phyloP scores from a whole-genome alignment of 2,888 invertebrate species.

The Hesperia comma region DNA sequence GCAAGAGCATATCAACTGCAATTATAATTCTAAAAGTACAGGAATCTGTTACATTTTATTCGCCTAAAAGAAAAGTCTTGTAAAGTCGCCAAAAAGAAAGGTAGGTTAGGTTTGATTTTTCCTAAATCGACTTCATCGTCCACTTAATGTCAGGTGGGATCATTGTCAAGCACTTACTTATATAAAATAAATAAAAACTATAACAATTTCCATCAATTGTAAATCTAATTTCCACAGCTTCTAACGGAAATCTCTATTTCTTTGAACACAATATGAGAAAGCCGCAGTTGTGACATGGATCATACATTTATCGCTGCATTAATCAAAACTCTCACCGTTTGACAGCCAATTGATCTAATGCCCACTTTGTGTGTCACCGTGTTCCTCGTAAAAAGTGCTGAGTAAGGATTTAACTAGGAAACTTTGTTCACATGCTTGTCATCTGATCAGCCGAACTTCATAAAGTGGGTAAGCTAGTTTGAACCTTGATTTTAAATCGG shows the following conservation, averaged over 20 bases:
- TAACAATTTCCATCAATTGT: background rate
- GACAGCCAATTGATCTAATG: slow-evolving; percentile 8
- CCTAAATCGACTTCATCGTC: background rate
- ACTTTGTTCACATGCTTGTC: background rate
- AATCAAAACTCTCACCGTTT: slow-evolving; percentile 23
- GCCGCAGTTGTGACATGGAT: background rate
- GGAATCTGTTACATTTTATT: too few species aligned
- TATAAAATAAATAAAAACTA: too few species aligned
- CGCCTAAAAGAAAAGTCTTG: too few species aligned
- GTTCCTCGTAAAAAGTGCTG: background rate
- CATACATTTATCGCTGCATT: background rate
- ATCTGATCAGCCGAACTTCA: too few species aligned
- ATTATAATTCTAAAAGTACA: too few species aligned
- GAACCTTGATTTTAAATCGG: too few species aligned
- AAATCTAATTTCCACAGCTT: background rate
- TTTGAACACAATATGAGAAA: slow-evolving; percentile 10
- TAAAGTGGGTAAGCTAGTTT: too few species aligned
- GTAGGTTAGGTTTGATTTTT: too few species aligned
- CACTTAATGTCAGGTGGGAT: too few species aligned
- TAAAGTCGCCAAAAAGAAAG: too few species aligned
- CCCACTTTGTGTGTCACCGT: background rate
- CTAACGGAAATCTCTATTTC: slow-evolving; percentile 4
- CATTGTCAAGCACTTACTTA: too few species aligned
- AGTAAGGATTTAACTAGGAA: slow-evolving; percentile 3
- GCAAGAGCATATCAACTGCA: too few species aligned